Base-by-base conservation (phyloP, 2,797 vertebrate genomes). In the Darevskia nairensis region DNA sequence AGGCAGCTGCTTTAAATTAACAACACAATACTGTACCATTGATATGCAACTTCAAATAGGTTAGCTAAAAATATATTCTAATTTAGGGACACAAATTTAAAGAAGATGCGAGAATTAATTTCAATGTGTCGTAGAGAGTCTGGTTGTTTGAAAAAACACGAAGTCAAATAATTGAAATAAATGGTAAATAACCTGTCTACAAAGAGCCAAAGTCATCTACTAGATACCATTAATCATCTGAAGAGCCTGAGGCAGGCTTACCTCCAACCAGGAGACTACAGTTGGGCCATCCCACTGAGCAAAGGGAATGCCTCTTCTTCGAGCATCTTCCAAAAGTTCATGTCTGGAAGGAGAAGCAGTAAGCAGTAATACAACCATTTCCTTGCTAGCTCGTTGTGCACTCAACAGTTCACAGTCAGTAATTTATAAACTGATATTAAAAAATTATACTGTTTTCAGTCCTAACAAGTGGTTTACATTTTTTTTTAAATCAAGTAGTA, bases 261-360 rank as follows among this genome's bases (percentile, higher is more conserved):
- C 98, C 98, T 99, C 98, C 8, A 99, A 96, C 98, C 98, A 99
- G 89, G 98, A 99, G 82, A 99, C 98, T 25, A 99, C 98, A 0
- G 98, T 99, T 4, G 98, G 98, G 17, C 98, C 98, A 0, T 99
- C 98, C 98, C 98, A 99, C 86, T 99, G 98, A 89, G 98, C 98
- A 93, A 99, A 99, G 1, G 98, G 98, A 92, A 97, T 97, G 1
- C 98, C 98, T 96, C 97, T 98, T 95, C 98, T 98, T 90, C 98
- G 97, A 59, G 98, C 98, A 7, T 98, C 98, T 96, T 99, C 98
- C 92, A 99, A 95, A 87, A 99, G 98, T 90, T 99, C 98, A 0
- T 99, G 98, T 93, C 98, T 99, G 86, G 89, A 17, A 72, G 90
- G 72, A 88, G 64, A 76, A 95, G 77, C 64, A 86, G 84, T 66